A percentile compares a stretch with the other conserved stretches of the same genome.
These are phyloP conservation scores for Phrynocephalus guinanensis DNA, from an alignment of 2,797 vertebrate species.

Conservation along the genomic window DNA sequence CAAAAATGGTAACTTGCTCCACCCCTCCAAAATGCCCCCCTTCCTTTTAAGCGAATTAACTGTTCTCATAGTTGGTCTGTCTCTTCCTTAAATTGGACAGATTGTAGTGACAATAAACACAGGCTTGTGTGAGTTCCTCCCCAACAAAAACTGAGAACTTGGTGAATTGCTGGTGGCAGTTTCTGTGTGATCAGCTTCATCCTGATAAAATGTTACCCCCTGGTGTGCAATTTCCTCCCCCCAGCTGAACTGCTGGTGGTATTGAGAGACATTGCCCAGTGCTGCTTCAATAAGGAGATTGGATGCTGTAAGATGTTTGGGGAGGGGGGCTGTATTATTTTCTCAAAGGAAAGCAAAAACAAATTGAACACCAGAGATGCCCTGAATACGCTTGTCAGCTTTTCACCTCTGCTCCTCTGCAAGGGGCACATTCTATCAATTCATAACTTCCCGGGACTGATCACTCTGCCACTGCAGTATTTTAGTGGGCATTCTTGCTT, in stretches of 20 bases:
- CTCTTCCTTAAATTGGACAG: conserved; percentile 42
- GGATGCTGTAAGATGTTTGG: conserved; percentile 66
- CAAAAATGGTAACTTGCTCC: neutral
- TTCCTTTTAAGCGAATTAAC: neutral
- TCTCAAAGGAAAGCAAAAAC: conserved; percentile 75
- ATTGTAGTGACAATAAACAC: conserved; percentile 27
- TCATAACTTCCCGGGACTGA: conserved; percentile 66
- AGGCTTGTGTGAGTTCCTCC: conserved; percentile 5
- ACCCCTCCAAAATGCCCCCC: neutral
- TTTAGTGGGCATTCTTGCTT: neutral
- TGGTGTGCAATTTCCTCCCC: conserved; percentile 76
- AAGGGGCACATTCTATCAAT: conserved; percentile 71
- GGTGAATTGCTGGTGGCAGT: conserved; percentile 71
- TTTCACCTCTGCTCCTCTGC: conserved; percentile 72
- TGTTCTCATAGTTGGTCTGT: conserved; percentile 32
- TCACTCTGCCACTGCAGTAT: conserved; percentile 9
- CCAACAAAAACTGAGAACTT: conserved; percentile 53
- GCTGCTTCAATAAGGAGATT: conserved; percentile 79
- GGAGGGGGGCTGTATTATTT: neutral
- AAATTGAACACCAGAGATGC: conserved; percentile 72
- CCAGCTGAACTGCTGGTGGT: conserved; percentile 72
- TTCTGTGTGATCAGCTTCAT: conserved; percentile 84
- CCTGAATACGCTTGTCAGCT: conserved; percentile 77
- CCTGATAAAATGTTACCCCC: conserved; percentile 83
- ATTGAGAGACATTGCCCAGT: conserved; percentile 76